phyloP scores from a whole-genome alignment of 2,797 vertebrate genomes.

The Nannoperca obscura region DNA sequence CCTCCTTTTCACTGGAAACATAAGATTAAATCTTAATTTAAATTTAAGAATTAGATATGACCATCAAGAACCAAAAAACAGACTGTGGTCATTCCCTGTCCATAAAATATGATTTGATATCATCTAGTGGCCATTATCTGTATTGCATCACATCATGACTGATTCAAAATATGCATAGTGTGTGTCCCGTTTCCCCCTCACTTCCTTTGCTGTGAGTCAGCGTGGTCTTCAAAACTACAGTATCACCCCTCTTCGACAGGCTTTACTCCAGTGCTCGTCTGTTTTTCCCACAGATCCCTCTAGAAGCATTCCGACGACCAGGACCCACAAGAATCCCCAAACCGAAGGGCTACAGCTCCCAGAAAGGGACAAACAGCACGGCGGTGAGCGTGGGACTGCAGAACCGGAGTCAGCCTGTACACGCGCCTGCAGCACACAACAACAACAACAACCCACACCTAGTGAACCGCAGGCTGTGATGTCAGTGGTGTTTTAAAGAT shows the following conservation, averaged over 20 bases:
- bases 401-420: slow-evolving; percentile 49
- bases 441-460: slow-evolving; percentile 78
- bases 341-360: slow-evolving; percentile 85
- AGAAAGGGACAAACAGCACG: slow-evolving; percentile 77
- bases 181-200: background rate
- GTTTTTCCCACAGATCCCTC: slow-evolving; percentile 85
- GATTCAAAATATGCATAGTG: background rate
- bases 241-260: too few species aligned
- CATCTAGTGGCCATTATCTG: slow-evolving; percentile 66
- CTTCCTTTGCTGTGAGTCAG: background rate
- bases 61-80: background rate
- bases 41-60: too few species aligned
- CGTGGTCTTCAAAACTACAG: background rate
- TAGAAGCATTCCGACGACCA: slow-evolving; percentile 85
- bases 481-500: background rate
- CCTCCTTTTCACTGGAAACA: background rate
- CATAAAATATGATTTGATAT: slow-evolving; percentile 42
- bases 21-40: background rate
- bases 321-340: slow-evolving; percentile 92
- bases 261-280: slow-evolving; percentile 3
- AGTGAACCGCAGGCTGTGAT: slow-evolving; percentile 73
- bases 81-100: background rate
- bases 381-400: slow-evolving; percentile 42
- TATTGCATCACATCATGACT: slow-evolving; percentile 15
- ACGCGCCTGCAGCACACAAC: slow-evolving; percentile 49